Percentiles rank a stretch among this genome's conserved stretches.
Evolutionary conservation across 2,888 invertebrate species (phyloP).

Genomic region (Agriotes lineatus): DNA sequence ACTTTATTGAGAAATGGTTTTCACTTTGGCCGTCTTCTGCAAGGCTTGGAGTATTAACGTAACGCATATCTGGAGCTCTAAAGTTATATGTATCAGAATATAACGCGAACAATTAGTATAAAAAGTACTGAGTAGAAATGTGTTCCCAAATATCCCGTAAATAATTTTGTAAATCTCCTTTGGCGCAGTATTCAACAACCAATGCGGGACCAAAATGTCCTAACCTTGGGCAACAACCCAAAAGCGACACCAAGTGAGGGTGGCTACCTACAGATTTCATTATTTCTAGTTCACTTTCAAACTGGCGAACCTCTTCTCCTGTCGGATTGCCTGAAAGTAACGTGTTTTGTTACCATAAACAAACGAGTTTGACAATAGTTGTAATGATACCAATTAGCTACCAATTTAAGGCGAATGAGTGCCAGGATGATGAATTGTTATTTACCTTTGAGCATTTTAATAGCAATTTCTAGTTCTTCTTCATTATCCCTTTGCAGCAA

Average conservation of each 20-base stretch:
- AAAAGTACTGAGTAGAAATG: constrained; percentile 54
- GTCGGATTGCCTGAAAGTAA: constrained; percentile 74
- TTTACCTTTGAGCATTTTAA: too few species aligned
- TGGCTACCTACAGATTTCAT: constrained; percentile 91
- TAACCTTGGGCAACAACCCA: constrained; percentile 80
- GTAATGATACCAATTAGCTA: too few species aligned
- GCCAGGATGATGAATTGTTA: too few species aligned
- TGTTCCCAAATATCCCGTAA: constrained; percentile 59
- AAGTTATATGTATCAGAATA: too few species aligned
- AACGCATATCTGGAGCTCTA: too few species aligned
- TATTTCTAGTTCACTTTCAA: too few species aligned
- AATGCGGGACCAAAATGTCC: constrained; percentile 69
- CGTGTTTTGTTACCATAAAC: too few species aligned
- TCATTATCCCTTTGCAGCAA: too few species aligned
- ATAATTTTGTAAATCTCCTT: constrained; percentile 75
- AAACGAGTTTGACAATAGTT: too few species aligned
- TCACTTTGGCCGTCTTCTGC: too few species aligned
- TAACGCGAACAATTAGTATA: neutral
- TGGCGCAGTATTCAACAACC: constrained; percentile 85
- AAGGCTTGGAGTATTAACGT: constrained; percentile 50
- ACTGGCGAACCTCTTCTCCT: constrained; percentile 78
- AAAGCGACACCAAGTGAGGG: constrained; percentile 84
- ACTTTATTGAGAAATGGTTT: constrained; percentile 67
- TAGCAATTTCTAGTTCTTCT: too few species aligned
- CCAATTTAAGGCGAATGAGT: too few species aligned